Base-by-base conservation (phyloP, 2,113 vertebrate species). In the Diadophis punctatus region DNA sequence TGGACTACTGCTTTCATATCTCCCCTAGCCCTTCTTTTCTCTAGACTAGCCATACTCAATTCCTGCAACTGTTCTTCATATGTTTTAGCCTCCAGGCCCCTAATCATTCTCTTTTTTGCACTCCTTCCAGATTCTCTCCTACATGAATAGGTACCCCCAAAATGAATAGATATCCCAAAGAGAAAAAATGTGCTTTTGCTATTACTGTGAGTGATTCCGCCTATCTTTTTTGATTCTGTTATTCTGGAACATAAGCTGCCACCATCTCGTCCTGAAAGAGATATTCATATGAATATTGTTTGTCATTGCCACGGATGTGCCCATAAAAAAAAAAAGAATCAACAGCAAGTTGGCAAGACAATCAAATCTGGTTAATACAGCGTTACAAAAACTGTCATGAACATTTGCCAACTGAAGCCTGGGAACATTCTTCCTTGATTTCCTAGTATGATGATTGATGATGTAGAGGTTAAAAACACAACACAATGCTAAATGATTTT, bases 381-480 rank as follows among this genome's bases (percentile, higher is more conserved):
- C 49, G 0, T 25, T 58, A 49, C 63, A 22, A 4, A 86, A 92
- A 22, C 1, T 90, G 90, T 58, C 0, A 0, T 1, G 25, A 55
- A 11, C 11, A 1, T 89, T 93, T 92, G 52, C 23, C 30, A 55
- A 48, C 25, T 12, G 4, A 23, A 84, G 12, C 58, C n/a, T 3
- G 39, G 48, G 51, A 90, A 89, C 51, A 18, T 52, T 25, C 8
- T n/a, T 46, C 22, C 11, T 86, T 86, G 52, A 4, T 34, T 91
- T 87, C n/a, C 48, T n/a, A 18, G 55, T 7, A 87, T 58, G 91
- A 52, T 88, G 90, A 49, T 23, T 8, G 51, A 92, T 27, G 84
- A 53, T 80, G 27, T 46, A 55, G 34, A 80, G 86, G 91, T 88
- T 92, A 68, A 52, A 88, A 53, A 88, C 87, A 53, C 27, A 80